Conservation (phyloP, 2,888 invertebrate species). For the Koerneria pararmatus region DNA sequence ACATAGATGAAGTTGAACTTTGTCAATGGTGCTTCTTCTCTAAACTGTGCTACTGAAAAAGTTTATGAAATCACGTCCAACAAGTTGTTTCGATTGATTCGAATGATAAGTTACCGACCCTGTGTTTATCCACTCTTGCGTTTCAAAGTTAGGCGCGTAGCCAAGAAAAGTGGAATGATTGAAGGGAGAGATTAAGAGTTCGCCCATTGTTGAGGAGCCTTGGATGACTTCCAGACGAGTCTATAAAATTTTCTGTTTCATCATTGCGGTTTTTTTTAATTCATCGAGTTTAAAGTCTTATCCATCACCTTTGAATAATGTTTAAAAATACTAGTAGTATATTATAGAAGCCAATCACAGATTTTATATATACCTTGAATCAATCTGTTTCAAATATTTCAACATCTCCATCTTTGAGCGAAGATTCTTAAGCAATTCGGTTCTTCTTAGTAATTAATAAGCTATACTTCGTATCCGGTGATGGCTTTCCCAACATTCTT, state of each 20-base stretch:
- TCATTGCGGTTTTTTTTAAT: no score
- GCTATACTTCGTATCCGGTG: conserved; percentile 14
- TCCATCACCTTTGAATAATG: no score
- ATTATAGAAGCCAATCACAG: no score
- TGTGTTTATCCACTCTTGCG: conserved; percentile 12
- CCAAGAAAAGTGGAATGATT: conserved; percentile 5
- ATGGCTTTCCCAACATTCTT: conserved; percentile 14
- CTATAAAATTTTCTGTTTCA: no score
- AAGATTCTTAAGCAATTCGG: not conserved
- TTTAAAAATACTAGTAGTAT: no score
- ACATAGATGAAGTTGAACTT: no score
- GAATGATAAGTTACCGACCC: conserved; percentile 7
- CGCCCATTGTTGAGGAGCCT: conserved; percentile 5
- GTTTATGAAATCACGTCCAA: no score
- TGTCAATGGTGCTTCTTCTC: no score
- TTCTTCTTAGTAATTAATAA: no score
- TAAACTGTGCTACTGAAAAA: no score
- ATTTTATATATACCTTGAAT: conserved; percentile 4
- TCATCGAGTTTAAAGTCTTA: no score
- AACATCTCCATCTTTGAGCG: not conserved
- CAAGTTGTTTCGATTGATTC: no score
- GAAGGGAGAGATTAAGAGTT: not conserved
- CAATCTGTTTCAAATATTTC: not conserved
- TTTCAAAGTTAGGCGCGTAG: not conserved
- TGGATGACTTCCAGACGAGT: not conserved